Percentiles rank a stretch among this genome's conserved stretches.
Evolutionary conservation across 2,888 invertebrate species (phyloP).

Genomic region (Eupelmus urozonus): DNA sequence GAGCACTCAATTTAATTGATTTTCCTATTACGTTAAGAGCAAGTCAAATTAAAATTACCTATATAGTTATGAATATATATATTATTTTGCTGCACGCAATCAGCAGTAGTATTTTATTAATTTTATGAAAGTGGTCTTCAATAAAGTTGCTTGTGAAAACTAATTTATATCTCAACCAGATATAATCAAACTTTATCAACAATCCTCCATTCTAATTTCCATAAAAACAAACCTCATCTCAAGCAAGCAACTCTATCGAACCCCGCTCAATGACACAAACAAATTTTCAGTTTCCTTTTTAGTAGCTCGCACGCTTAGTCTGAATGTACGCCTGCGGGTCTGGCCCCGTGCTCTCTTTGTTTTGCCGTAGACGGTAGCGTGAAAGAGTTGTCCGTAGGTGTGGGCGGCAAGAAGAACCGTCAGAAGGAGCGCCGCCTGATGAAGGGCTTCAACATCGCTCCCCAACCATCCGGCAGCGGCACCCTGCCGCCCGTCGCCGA

Average conservation of each 20-base stretch:
- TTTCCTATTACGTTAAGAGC: too few relatives aligned
- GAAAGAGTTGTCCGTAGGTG: constrained; percentile 80
- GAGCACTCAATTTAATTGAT: too few relatives aligned
- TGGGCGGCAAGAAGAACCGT: constrained; percentile 94
- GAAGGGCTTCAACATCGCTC: constrained; percentile 95
- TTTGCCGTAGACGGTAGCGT: constrained; percentile 69
- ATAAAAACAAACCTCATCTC: too few relatives aligned
- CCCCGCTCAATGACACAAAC: not conserved
- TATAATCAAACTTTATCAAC: too few relatives aligned
- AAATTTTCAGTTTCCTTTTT: constrained; percentile 58
- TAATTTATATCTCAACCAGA: too few relatives aligned
- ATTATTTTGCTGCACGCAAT: not conserved
- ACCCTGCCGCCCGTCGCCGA: constrained; percentile 88
- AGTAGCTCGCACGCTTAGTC: constrained; percentile 58
- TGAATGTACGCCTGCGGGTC: constrained; percentile 50
- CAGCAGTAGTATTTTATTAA: not conserved
- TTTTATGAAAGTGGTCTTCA: constrained; percentile 8
- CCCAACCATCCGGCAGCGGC: constrained; percentile 79
- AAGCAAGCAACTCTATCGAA: constrained; percentile 6
- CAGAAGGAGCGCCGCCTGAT: constrained; percentile 94
- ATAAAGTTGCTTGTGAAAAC: not conserved
- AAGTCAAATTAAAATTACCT: too few relatives aligned
- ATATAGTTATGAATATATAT: too few relatives aligned
- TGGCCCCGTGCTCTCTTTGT: constrained; percentile 63
- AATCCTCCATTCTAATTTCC: too few relatives aligned